phyloP scores from a whole-genome alignment of 2,888 invertebrate species.

The Limnephilus marmoratus region DNA sequence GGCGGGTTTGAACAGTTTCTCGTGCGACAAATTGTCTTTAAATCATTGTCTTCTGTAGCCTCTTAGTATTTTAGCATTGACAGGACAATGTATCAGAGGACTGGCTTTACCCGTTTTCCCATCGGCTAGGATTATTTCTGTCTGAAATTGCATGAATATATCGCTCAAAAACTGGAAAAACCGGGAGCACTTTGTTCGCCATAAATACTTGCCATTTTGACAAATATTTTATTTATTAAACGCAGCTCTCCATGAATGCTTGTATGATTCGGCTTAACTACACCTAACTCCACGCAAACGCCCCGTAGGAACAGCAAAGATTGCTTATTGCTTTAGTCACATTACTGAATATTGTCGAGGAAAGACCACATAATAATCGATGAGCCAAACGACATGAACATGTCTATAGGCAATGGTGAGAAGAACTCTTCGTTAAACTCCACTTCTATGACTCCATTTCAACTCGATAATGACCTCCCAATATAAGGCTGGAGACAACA shows the following conservation, averaged over 20 bases:
- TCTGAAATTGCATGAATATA: not conserved
- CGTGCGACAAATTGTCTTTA: not conserved
- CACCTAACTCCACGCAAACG: too few species aligned
- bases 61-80: not conserved
- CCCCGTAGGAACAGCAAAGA: too few species aligned
- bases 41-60: not conserved
- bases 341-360: too few species aligned
- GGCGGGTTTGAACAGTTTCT: not conserved
- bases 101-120: not conserved
- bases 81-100: not conserved
- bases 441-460: too few species aligned
- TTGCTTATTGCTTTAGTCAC: too few species aligned
- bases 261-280: too few species aligned
- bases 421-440: too few species aligned
- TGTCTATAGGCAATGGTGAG: too few species aligned
- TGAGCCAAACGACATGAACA: too few species aligned
- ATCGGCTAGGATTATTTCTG: not conserved
- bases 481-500: too few species aligned
- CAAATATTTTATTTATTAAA: not conserved
- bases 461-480: too few species aligned
- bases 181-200: not conserved
- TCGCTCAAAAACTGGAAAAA: constrained; percentile 14
- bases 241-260: not conserved
- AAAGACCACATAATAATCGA: too few species aligned
- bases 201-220: not conserved